These are phyloP conservation scores for Clarias pachynema DNA, from an alignment of 2,797 vertebrate genomes.

Conservation along the genomic window DNA sequence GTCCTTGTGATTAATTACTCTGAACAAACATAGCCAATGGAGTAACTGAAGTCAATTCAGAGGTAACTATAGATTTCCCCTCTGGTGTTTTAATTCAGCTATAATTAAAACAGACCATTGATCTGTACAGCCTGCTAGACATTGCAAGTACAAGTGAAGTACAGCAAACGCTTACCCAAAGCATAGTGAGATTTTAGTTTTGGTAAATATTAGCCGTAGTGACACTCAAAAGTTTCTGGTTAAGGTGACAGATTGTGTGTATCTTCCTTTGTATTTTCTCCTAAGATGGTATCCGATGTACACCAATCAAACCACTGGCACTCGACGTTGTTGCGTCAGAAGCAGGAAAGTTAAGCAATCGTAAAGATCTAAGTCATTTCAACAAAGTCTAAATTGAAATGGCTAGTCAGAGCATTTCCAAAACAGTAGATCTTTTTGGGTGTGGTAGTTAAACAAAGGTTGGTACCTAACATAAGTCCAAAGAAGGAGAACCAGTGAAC, in stretches of 20 bases:
- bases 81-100: constrained; percentile 43
- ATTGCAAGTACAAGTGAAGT: constrained; percentile 44
- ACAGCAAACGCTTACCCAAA: constrained; percentile 62
- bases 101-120: constrained; percentile 62
- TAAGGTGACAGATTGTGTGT: not conserved
- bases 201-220: constrained; percentile 23
- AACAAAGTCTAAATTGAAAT: no score
- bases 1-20: constrained; percentile 61
- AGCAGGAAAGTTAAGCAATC: no score
- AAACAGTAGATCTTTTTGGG: no score
- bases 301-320: no score
- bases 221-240: not conserved
- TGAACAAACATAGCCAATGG: constrained; percentile 54
- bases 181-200: constrained; percentile 54
- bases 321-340: no score
- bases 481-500: no score
- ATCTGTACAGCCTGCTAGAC: constrained; percentile 58
- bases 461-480: no score
- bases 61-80: constrained; percentile 54
- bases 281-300: constrained; percentile 6
- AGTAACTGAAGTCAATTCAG: constrained; percentile 51
- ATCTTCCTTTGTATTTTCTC: constrained; percentile 33
- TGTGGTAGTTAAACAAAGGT: no score
- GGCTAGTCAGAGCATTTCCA: no score
- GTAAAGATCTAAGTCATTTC: no score